Conservation (phyloP, 2,888 invertebrate genomes). For the Rotaria magnacalcarata region DNA sequence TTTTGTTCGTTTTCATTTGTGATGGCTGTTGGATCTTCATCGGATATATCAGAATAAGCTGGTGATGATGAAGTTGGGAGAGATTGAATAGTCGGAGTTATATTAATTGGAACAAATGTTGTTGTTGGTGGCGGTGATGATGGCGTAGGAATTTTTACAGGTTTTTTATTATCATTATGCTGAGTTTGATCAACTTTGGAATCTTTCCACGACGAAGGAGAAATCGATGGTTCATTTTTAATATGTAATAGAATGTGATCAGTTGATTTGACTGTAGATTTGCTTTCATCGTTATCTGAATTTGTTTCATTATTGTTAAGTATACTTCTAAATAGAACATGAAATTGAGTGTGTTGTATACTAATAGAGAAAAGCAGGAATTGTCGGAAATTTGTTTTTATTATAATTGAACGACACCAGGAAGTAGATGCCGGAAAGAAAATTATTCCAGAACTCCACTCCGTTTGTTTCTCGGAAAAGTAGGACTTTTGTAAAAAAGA, state of each 20-base stretch:
- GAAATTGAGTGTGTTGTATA: too few relatives aligned
- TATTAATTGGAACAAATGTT: not conserved
- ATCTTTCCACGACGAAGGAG: not conserved
- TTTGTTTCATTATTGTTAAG: not conserved
- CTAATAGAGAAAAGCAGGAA: too few relatives aligned
- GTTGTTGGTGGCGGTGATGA: not conserved
- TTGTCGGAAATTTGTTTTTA: too few relatives aligned
- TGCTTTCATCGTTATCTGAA: not conserved
- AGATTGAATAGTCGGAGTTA: not conserved
- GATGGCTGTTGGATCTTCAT: not conserved
- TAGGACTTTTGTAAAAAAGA: too few relatives aligned
- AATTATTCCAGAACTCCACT: too few relatives aligned
- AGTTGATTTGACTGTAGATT: not conserved
- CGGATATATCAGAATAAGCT: constrained; percentile 7
- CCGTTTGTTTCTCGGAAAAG: too few relatives aligned
- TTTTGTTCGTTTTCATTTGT: not conserved
- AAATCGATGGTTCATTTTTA: not conserved
- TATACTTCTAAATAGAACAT: not conserved
- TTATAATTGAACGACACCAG: too few relatives aligned
- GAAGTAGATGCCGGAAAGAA: too few relatives aligned
- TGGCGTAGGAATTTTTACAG: not conserved
- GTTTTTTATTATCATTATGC: not conserved
- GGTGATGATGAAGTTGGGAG: not conserved
- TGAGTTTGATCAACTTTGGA: not conserved
- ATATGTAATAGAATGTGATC: constrained; percentile 1